Evolutionary conservation across 2,797 vertebrate genomes (phyloP).

Genomic region (Clarias platycephalus): DNA sequence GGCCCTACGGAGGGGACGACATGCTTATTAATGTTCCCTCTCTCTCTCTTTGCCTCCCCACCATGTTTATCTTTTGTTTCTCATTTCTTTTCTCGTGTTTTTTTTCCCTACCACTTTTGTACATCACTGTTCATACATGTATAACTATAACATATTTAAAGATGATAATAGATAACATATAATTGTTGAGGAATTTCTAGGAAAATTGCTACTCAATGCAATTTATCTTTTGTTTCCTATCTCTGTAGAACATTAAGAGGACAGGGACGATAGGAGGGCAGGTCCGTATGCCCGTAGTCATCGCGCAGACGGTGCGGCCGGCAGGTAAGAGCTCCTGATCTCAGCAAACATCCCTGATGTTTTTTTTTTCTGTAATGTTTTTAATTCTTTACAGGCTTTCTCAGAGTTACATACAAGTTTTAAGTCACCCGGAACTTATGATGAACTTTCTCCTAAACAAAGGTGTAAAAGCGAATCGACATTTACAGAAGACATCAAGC

Average conservation of each 20-base stretch:
- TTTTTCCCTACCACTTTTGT: slow-evolving; percentile 26
- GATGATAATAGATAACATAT: neutral
- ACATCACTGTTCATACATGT: neutral
- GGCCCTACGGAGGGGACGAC: slow-evolving; percentile 70
- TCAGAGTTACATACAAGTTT: neutral
- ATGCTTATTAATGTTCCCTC: slow-evolving; percentile 68
- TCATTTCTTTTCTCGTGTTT: slow-evolving; percentile 27
- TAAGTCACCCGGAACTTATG: too few species aligned
- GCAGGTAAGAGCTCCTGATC: slow-evolving; percentile 70
- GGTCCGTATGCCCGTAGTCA: slow-evolving; percentile 84
- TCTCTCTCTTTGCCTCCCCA: slow-evolving; percentile 28
- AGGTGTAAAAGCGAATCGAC: too few species aligned
- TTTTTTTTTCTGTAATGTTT: neutral
- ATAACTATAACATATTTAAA: neutral
- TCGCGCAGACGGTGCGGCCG: slow-evolving; percentile 79
- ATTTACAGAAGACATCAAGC: too few species aligned
- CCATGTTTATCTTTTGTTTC: slow-evolving; percentile 44
- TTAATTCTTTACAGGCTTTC: neutral
- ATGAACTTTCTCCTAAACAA: too few species aligned
- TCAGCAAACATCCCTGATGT: neutral
- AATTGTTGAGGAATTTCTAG: neutral
- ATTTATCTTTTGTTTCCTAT: neutral
- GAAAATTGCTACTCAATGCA: too few species aligned
- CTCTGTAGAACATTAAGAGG: slow-evolving; percentile 76
- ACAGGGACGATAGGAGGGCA: slow-evolving; percentile 70